These are phyloP conservation scores for Bufo gargarizans DNA, from an alignment of 2,113 vertebrate species.

Conservation along the genomic window DNA sequence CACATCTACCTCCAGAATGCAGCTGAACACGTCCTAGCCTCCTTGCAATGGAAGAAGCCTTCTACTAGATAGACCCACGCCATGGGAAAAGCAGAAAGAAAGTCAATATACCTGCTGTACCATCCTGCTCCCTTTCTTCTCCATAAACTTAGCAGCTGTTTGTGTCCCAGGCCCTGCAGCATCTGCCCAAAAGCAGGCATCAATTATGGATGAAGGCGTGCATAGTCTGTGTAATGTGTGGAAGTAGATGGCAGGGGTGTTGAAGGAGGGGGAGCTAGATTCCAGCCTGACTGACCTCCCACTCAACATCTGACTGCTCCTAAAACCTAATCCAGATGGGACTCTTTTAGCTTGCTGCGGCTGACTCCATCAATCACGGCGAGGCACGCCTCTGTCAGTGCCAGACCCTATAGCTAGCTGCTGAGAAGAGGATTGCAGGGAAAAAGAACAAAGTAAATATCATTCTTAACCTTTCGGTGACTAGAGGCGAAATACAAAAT, in stretches of 20 bases:
- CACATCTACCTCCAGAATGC: conserved; percentile 37
- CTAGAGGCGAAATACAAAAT: neutral
- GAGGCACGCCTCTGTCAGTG: conserved; percentile 72
- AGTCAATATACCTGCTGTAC: conserved; percentile 84
- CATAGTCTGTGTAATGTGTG: conserved; percentile 62
- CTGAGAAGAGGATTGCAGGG: conserved; percentile 70
- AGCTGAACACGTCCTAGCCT: conserved; percentile 38
- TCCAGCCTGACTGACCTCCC: conserved; percentile 76
- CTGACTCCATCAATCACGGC: conserved; percentile 73
- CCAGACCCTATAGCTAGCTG: conserved; percentile 62
- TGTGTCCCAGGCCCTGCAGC: conserved; percentile 78
- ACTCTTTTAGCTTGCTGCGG: conserved; percentile 62
- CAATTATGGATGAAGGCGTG: conserved; percentile 72
- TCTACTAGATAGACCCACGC: conserved; percentile 30
- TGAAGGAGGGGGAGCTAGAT: conserved; percentile 69
- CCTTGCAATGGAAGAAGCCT: conserved; percentile 58
- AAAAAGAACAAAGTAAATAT: conserved; percentile 32
- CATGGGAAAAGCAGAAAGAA: conserved; percentile 66
- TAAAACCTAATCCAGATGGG: conserved; percentile 75
- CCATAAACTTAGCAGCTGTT: conserved; percentile 84
- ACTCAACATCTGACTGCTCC: conserved; percentile 73
- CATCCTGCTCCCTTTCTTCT: conserved; percentile 81
- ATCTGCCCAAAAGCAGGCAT: conserved; percentile 81
- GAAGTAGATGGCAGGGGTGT: conserved; percentile 61
- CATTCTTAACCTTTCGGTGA: conserved; percentile 35